phyloP scores from a whole-genome alignment of 1,140 invertebrate genomes.

The Cyclina sinensis region DNA sequence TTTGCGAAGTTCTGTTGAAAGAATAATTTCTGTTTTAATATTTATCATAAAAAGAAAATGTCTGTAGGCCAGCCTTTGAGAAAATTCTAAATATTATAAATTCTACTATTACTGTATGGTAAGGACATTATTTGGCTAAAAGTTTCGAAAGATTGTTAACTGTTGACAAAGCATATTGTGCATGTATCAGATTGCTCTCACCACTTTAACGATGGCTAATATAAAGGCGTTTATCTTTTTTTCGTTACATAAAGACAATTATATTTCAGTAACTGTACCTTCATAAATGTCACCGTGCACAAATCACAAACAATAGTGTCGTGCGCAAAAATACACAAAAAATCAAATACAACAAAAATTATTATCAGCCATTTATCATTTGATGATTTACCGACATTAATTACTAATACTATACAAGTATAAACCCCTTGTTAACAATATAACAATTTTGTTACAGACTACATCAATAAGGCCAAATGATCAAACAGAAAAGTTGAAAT shows the following conservation, averaged over 20 bases:
- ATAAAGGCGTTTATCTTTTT: no score
- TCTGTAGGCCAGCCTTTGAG: no score
- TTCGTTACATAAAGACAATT: not conserved
- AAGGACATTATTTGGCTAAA: no score
- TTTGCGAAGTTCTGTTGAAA: no score
- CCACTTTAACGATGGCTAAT: no score
- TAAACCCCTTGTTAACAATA: not conserved
- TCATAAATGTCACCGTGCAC: not conserved
- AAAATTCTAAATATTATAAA: no score
- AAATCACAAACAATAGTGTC: not conserved
- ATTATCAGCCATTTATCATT: not conserved
- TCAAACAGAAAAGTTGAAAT: not conserved
- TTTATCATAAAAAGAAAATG: no score
- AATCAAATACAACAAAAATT: not conserved
- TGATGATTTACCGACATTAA: not conserved
- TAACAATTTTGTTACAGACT: not conserved
- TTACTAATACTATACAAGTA: not conserved
- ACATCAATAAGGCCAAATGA: not conserved
- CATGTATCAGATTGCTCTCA: no score
- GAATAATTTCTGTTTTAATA: no score
- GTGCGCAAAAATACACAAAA: not conserved
- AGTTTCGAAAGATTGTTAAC: no score
- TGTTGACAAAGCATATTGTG: no score
- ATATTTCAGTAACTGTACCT: not conserved
- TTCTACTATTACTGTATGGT: no score